Conservation (phyloP, 2,797 vertebrate species). For the Vultur gryphus region DNA sequence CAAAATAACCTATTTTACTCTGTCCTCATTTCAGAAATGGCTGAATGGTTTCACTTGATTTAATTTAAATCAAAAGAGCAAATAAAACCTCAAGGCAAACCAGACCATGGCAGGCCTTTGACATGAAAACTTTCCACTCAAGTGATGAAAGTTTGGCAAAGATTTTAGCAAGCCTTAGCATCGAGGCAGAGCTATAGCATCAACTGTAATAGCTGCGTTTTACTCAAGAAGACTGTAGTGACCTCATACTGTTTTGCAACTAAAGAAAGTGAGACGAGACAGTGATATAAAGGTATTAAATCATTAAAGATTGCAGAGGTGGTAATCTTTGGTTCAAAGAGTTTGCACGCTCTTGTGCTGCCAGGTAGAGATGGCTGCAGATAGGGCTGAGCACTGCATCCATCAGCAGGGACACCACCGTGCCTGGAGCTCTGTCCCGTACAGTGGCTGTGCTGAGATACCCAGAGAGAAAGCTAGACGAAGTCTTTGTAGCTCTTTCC, state of each 20-base stretch:
- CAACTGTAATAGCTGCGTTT: neutral
- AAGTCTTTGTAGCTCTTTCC: neutral
- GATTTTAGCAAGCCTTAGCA: neutral
- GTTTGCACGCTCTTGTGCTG: neutral
- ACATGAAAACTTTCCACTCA: neutral
- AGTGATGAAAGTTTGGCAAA: neutral
- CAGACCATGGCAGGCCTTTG: neutral
- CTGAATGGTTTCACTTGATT: neutral
- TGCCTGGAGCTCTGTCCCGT: neutral
- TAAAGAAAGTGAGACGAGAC: slow-evolving; percentile 54
- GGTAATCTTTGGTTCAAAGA: slow-evolving; percentile 6
- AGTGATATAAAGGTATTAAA: slow-evolving; percentile 41
- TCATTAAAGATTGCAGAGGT: slow-evolving; percentile 20
- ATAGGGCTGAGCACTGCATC: neutral
- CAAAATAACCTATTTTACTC: neutral
- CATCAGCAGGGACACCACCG: neutral
- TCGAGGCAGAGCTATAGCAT: neutral
- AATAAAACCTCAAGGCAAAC: neutral
- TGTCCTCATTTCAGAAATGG: neutral
- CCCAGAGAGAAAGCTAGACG: neutral
- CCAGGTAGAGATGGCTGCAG: neutral
- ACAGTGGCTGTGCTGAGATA: neutral
- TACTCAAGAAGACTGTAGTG: neutral
- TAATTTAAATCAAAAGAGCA: neutral
- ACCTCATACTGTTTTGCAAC: slow-evolving; percentile 44